Evolutionary conservation across 2,797 vertebrate genomes (phyloP), one percentile per base, ranked within the genome.

Genomic region (Artibeus lituratus): DNA sequence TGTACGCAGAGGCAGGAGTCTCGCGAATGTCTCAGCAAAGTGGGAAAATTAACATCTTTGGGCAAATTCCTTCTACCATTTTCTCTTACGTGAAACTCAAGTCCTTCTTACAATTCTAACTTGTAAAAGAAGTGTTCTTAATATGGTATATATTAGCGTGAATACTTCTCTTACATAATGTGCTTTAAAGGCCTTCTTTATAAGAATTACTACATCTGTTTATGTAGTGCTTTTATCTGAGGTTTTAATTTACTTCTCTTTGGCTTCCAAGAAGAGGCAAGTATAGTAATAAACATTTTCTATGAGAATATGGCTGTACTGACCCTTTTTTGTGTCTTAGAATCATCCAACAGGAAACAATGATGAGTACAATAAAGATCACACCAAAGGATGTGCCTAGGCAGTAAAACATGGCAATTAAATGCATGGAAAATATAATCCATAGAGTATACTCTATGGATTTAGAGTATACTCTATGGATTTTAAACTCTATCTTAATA

Each of bases 371-470:
- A 73, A 95, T 65, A 39, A 89, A 10, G 84, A 49, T 4, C 47
- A 18, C 7, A 15, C 95, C 65, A 69, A 86, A 32, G 10, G 10
- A 5, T 42, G 37, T 67, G 10, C 97, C 97, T 97, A 92, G 73
- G 39, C 10, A 67, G 35, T 37, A 93, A 96, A 90, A 85, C 14
- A 92, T 93, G 78, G 3, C 42, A 29, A 59, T 82, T 80, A 82
- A 74, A 35, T 89, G 29, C 26, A 77, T 84, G 32, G 83, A 53
- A 84, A 84, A 62, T n/a, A 73, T 7, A 74, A 84, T 44, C 6
- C 10, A 37, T 5, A 69, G 9, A n/a, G n/a, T n/a, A n/a, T n/a
- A n/a, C n/a, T n/a, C n/a, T n/a, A n/a, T n/a, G n/a, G n/a, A n/a
- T n/a, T n/a, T n/a, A n/a, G n/a, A n/a, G n/a, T n/a, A n/a, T n/a